phyloP scores from a whole-genome alignment of 2,113 vertebrate genomes.

The Struthio camelus region DNA sequence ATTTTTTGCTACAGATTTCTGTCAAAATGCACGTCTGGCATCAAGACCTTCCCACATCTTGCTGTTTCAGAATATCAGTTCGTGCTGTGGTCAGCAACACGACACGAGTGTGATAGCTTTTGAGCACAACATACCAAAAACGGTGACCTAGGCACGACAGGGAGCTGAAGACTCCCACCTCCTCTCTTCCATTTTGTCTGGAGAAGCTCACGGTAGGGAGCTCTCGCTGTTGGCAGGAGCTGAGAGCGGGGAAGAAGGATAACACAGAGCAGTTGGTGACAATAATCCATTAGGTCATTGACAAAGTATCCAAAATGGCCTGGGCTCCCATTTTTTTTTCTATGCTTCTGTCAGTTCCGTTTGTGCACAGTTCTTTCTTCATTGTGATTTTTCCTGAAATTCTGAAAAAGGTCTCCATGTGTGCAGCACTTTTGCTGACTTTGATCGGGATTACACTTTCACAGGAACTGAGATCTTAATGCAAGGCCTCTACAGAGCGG shows the following conservation, averaged over 20 bases:
- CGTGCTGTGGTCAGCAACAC: background rate
- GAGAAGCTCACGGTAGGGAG: background rate
- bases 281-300: background rate
- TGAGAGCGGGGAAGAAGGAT: background rate
- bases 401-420: background rate
- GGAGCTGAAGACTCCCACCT: background rate
- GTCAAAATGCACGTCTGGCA: fast-evolving
- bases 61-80: background rate
- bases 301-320: background rate
- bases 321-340: background rate
- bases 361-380: background rate
- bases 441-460: background rate
- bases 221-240: fast-evolving
- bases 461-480: background rate
- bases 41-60: background rate
- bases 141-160: background rate
- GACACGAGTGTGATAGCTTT: background rate
- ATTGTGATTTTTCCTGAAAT: background rate
- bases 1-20: background rate
- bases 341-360: background rate
- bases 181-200: background rate
- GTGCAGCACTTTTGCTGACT: fast-evolving
- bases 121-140: background rate
- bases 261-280: background rate
- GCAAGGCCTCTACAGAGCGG: background rate